Evolutionary conservation across 1,140 invertebrate genomes (phyloP), one percentile per base, ranked within the genome.

Genomic region (Mycetomoellerius zeteki): DNA sequence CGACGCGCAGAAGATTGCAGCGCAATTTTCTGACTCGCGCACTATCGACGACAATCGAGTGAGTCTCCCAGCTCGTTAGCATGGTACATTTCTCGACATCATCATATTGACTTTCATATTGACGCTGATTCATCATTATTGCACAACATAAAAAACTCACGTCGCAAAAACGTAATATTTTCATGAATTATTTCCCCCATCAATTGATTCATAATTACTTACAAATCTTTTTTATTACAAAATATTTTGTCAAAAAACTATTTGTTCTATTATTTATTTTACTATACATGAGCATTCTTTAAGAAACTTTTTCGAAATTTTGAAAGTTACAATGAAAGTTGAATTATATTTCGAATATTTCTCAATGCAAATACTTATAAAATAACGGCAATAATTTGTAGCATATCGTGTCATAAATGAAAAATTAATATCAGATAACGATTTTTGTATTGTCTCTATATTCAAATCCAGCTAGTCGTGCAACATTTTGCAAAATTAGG

Each of bases 1-100:
- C 62, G 62, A 88, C 54, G 65, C 50, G 82, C 80, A 65, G 56
- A 75, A 87, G 86, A 88, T 88, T 88, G 82, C 86, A 56, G 78
- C 72, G 86, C 82, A 88, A 88, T 88, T 88, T 88, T 88, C 86
- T 88, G 73, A 75, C 86, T 85, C 85, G 80, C 85, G 86, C n/a
- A 24, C 64, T 80, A 56, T 69, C 52, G 71, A 82, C 85, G 75
- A 81, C 85, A 78, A 86, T 78, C 85, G 78, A 86, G 78, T 72
- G 85, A 86, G 47, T 75, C 85, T 71, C 54, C 54, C 86, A 71
- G 62, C 60, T 84, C 77, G 80, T 84, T 84, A 84, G 43, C 43
- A 75, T 62, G n/a, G 52, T 73, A 84, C 80, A 71, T 75, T 84
- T 73, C 64, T 73, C 52, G 77, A 69, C 80, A 60, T 84, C 69